A percentile compares a stretch with the other conserved stretches of the same genome.
Conservation (phyloP, 30 jellyfish, hydroid and myxozoan species). For the Nemopilema nomurai region DNA sequence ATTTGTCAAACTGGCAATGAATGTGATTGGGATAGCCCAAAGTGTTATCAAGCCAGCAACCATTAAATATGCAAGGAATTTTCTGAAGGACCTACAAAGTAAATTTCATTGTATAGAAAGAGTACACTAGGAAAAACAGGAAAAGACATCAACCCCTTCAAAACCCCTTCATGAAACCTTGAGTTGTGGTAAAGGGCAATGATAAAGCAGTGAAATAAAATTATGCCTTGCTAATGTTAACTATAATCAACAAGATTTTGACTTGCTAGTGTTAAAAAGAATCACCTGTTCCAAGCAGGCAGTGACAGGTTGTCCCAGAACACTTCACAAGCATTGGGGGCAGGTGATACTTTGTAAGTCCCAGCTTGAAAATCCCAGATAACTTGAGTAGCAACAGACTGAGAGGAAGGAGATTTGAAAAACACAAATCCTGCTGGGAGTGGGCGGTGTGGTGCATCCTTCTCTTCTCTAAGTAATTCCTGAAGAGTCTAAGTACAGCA, state of each 20-base stretch:
- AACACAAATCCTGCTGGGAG: conserved; percentile 78
- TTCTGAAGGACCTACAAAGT: conserved; percentile 52
- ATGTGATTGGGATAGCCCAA: conserved; percentile 88
- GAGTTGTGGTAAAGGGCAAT: no score
- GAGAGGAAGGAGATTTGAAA: conserved; percentile 76
- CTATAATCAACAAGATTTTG: no score
- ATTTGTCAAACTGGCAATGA: conserved; percentile 80
- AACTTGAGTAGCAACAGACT: conserved; percentile 66
- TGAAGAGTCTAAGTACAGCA: conserved; percentile 27
- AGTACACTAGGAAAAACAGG: not conserved
- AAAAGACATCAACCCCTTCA: not conserved
- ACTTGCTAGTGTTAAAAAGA: not conserved
- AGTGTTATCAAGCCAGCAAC: conserved; percentile 67
- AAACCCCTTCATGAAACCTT: not conserved
- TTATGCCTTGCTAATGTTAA: no score
- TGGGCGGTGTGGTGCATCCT: conserved; percentile 26
- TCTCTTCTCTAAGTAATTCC: conserved; percentile 61
- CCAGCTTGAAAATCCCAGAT: conserved; percentile 81
- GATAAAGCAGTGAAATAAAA: no score
- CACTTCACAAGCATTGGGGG: conserved; percentile 81
- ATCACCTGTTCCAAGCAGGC: conserved; percentile 67
- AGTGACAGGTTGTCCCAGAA: conserved; percentile 67
- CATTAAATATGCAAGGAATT: conserved; percentile 27
- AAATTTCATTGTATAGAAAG: not conserved
- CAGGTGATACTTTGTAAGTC: conserved; percentile 40